Base-by-base conservation (phyloP, 2,113 vertebrate genomes). In the Nesoenas mayeri region DNA sequence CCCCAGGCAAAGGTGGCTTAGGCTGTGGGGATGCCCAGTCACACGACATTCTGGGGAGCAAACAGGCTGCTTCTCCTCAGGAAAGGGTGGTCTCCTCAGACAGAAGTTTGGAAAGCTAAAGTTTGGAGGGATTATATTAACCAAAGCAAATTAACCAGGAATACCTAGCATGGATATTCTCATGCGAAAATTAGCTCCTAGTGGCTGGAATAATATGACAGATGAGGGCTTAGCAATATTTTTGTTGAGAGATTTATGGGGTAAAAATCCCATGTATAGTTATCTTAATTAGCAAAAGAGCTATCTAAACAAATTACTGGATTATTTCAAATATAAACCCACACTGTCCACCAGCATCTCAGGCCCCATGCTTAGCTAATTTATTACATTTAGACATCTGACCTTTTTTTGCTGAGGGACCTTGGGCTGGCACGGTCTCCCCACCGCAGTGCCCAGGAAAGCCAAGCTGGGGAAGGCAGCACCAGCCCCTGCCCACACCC, bases 21-120 rank as follows among this genome's bases (percentile, higher is more conserved):
- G 67, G 54, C n/a, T 64, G 4, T 10, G 0, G 0, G 25, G 57
- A 5, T 6, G 25, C 51, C 5, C 36, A 40, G 42, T 36, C 56
- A 17, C 0, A 0, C 17, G 34, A 31, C 60, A 44, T 28, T 8
- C 44, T 12, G 11, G 12, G 10, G 16, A 54, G 1, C 0, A 5
- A 42, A 22, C 3, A 36, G 71, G 51, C 34, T 28, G 9, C 4
- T 20, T 80, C 48, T 58, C 31, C 34, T 53, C 20, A 1, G 58
- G 12, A 61, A 56, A 77, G 22, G 5, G 19, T 12, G 15, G 4
- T 34, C 17, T 40, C 7, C 69, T 48, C 48, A 56, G 66, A 6
- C 60, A 44, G 15, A 36, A 72, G 31, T 51, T 19, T n/a, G 51
- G 51, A 56, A 74, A 79, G 24, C 5, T 6, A 0, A 16, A 36